These are phyloP conservation scores for Tricholauxania praeusta DNA, from an alignment of 2,888 invertebrate species.

Conservation along the genomic window DNA sequence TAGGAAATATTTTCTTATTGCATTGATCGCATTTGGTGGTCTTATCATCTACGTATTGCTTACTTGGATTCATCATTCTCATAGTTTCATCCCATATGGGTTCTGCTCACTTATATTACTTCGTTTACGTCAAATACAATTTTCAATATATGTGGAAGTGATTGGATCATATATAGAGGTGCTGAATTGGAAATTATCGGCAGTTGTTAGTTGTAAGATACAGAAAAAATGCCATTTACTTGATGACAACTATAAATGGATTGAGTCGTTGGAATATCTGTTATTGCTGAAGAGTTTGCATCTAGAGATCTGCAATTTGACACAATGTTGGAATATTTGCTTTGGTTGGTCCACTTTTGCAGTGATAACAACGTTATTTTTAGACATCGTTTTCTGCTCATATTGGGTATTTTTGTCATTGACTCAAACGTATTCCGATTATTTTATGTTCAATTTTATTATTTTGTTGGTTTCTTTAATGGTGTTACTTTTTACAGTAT, in stretches of 20 bases:
- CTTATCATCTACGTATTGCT: neutral
- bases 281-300: constrained; percentile 16
- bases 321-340: neutral
- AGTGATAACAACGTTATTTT: constrained; percentile 1
- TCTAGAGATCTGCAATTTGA: constrained; percentile 10
- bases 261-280: constrained; percentile 22
- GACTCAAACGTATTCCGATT: neutral
- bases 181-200: constrained; percentile 12
- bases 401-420: constrained; percentile 30
- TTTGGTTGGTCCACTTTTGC: constrained; percentile 27
- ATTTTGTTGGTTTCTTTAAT: neutral
- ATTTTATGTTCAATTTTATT: neutral
- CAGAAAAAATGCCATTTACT: neutral
- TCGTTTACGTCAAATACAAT: constrained; percentile 16
- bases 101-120: constrained; percentile 9
- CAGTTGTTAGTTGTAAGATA: neutral
- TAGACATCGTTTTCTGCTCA: constrained; percentile 11
- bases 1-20: neutral
- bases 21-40: neutral
- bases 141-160: constrained; percentile 12
- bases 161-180: constrained; percentile 9
- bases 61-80: neutral
- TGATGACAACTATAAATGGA: neutral
- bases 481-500: neutral
- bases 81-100: neutral